Evolutionary conservation across 2,888 invertebrate genomes (phyloP).

Genomic region (Sceliomorpha sp.): DNA sequence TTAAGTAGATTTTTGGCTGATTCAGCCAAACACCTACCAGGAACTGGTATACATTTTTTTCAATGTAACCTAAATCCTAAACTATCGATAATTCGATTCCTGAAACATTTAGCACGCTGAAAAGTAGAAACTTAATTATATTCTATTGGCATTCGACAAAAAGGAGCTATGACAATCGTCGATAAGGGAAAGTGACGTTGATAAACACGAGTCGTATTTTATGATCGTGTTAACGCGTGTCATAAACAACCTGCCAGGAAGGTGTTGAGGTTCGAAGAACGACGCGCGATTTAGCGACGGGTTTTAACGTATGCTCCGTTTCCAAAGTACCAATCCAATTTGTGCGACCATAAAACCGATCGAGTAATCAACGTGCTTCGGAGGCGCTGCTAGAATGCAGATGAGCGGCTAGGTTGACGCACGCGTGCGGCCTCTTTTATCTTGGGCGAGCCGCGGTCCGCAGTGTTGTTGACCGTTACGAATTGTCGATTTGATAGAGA

Average conservation of each 20-base stretch:
- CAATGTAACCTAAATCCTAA: too few species aligned
- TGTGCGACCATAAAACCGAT: slow-evolving; percentile 47
- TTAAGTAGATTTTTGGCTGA: too few species aligned
- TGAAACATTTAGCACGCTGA: too few species aligned
- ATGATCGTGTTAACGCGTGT: too few species aligned
- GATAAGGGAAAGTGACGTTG: too few species aligned
- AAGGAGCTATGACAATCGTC: too few species aligned
- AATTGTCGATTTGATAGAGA: slow-evolving; percentile 56
- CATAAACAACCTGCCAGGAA: slow-evolving; percentile 6
- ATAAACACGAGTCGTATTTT: too few species aligned
- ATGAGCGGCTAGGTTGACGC: slow-evolving; percentile 28
- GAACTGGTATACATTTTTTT: too few species aligned
- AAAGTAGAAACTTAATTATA: too few species aligned
- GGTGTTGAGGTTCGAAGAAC: slow-evolving; percentile 1
- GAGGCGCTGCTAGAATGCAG: slow-evolving; percentile 42
- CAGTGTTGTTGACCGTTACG: slow-evolving; percentile 53
- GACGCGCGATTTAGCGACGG: slow-evolving; percentile 36
- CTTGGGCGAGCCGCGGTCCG: slow-evolving; percentile 46
- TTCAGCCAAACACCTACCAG: too few species aligned
- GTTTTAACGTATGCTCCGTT: slow-evolving; percentile 30
- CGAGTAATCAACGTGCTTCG: slow-evolving; percentile 36
- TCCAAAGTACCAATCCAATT: slow-evolving; percentile 42
- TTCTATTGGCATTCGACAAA: too few species aligned
- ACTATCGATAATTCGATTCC: too few species aligned
- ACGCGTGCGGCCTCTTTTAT: slow-evolving; percentile 50